Conservation (phyloP, 2,113 vertebrate genomes). For the Varanus salvator region DNA sequence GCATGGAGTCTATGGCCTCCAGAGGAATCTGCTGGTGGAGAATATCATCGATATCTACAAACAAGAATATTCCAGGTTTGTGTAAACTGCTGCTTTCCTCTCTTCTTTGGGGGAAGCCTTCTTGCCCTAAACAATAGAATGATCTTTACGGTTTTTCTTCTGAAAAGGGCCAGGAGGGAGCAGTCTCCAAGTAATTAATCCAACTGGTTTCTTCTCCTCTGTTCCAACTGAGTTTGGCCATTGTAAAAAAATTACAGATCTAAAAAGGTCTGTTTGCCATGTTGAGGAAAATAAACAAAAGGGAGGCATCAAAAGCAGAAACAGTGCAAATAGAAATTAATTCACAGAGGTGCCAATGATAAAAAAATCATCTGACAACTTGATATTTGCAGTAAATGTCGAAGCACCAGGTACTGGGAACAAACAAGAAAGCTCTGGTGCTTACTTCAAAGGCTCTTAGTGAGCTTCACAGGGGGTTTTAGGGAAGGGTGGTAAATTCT, state of each 20-base stretch:
- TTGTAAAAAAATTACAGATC: too few species aligned
- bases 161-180: not conserved
- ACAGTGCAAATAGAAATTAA: too few species aligned
- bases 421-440: not conserved
- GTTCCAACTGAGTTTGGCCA: not conserved
- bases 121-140: not conserved
- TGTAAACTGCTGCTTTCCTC: rapidly evolving
- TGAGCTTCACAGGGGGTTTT: too few species aligned
- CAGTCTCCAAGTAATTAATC: too few species aligned
- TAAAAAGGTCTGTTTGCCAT: too few species aligned
- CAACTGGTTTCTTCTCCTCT: not conserved
- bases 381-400: not conserved
- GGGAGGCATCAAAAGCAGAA: too few species aligned
- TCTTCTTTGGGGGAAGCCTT: too few species aligned
- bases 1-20: slow-evolving; percentile 94
- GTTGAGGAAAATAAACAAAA: too few species aligned
- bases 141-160: not conserved
- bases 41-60: slow-evolving; percentile 99
- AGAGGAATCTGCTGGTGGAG: slow-evolving; percentile 95
- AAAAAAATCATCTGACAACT: too few species aligned
- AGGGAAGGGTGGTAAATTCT: too few species aligned
- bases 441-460: too few species aligned
- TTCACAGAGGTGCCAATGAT: too few species aligned
- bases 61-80: slow-evolving; percentile 86
- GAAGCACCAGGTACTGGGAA: not conserved